phyloP scores from a whole-genome alignment of 1,140 invertebrate species.

The Gryllus bimaculatus region DNA sequence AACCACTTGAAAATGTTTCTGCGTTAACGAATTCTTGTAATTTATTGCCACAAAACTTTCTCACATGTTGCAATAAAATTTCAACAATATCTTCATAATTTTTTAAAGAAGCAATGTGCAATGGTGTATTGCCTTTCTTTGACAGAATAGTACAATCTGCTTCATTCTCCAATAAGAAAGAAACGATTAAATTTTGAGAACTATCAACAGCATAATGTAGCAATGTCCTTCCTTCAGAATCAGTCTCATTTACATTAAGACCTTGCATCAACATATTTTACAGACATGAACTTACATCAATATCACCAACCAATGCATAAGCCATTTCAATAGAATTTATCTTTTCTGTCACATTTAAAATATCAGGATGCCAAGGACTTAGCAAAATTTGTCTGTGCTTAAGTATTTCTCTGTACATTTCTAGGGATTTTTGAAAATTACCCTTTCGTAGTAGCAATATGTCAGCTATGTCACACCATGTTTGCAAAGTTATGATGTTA shows the following conservation, averaged over 20 bases:
- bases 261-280: not conserved
- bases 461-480: not conserved
- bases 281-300: not conserved
- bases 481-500: not conserved
- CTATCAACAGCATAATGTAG: conserved; percentile 22
- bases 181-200: conserved; percentile 20
- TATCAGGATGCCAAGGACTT: not conserved
- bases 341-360: not conserved
- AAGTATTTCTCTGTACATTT: not conserved
- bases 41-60: conserved; percentile 10
- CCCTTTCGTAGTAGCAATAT: not conserved
- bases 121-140: not conserved
- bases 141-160: not conserved
- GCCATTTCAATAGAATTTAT: not conserved
- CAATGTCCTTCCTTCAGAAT: conserved; percentile 20
- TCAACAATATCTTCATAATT: not conserved
- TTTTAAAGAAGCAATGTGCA: not conserved
- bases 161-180: not conserved
- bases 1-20: not conserved
- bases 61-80: not conserved
- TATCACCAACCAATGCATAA: not conserved
- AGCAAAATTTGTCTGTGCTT: not conserved
- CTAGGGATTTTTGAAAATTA: not conserved
- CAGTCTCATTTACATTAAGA: not conserved
- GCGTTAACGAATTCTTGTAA: not conserved